Percentiles rank a stretch among this genome's conserved stretches.
Conservation (phyloP, 1,140 invertebrate genomes). For the Contarinia nasturtii region DNA sequence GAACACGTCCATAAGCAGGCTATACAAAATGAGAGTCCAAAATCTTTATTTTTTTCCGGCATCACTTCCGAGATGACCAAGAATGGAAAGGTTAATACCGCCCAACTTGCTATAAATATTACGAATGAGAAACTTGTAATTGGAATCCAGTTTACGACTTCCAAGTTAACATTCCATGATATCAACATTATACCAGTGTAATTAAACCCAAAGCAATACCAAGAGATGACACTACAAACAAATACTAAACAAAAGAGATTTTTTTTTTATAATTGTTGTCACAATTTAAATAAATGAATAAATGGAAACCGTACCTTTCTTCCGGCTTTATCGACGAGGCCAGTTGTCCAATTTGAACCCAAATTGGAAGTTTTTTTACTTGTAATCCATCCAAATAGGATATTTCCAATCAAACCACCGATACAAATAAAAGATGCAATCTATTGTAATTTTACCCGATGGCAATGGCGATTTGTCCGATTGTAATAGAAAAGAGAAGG, state of each 20-base stretch:
- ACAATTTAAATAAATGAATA: too few species aligned
- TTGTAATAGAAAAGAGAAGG: slow-evolving; percentile 7
- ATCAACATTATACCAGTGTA: too few species aligned
- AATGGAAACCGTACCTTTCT: slow-evolving; percentile 22
- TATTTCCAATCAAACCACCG: slow-evolving; percentile 13
- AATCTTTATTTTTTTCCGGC: slow-evolving; percentile 12
- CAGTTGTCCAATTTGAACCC: background rate
- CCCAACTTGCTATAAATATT: slow-evolving; percentile 15
- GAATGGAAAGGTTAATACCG: slow-evolving; percentile 16
- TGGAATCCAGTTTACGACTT: slow-evolving; percentile 11
- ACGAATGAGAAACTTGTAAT: slow-evolving; percentile 16
- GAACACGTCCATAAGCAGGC: slow-evolving; percentile 12
- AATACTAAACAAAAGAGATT: too few species aligned
- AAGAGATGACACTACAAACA: background rate
- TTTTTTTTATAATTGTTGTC: too few species aligned
- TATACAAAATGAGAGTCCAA: slow-evolving; percentile 12
- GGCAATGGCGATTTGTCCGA: slow-evolving; percentile 9
- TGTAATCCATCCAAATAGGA: slow-evolving; percentile 24
- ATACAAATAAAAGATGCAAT: slow-evolving; percentile 14
- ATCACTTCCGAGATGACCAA: slow-evolving; percentile 18
- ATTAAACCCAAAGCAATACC: background rate
- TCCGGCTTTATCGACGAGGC: background rate
- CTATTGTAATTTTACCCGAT: slow-evolving; percentile 8
- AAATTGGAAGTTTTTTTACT: slow-evolving; percentile 20
- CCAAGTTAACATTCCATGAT: too few species aligned